Evolutionary conservation across 2,797 vertebrate genomes (phyloP), one percentile per base, ranked within the genome.

Genomic region (Vireo griseus): DNA sequence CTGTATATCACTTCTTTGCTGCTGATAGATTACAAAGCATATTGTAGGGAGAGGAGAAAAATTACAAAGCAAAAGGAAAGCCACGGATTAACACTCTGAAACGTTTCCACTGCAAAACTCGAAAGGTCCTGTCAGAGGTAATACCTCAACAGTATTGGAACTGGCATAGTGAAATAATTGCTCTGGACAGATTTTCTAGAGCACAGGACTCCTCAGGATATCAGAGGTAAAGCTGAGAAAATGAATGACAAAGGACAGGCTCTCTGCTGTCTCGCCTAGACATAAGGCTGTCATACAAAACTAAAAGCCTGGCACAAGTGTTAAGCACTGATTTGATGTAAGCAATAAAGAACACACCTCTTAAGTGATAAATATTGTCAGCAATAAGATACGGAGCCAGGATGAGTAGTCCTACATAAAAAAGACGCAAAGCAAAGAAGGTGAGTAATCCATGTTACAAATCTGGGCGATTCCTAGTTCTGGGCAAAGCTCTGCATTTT

Each of bases 231-330:
- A 82, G 15, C 54, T 25, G 65, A 54, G 37, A 33, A 76, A 73
- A 69, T 11, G 0, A 68, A 55, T 6, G 9, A 19, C 10, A 25
- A 44, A 57, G 20, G 29, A 33, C 13, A 5, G 4, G 21, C 7
- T 14, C 17, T n/a, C 29, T 47, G 26, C 22, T 31, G 11, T 16
- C 26, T 10, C 29, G 8, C 20, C 28, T 26, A 26, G 17, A 31
- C 6, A 2, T 2, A 15, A 62, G 7, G 17, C 22, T 48, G 22
- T 21, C 26, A 47, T 0, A 47, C 20, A 66, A 26, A 80, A 62
- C 8, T 2, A 33, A 48, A 65, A 52, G n/a, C 12, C 54, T 62
- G 28, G n/a, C 39, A 10, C 1, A 3, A 0, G 11, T 2, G 2
- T 12, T 40, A 72, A 78, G 16, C 45, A 26, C 11, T 54, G 9